Percentiles rank a stretch among this genome's conserved stretches.
Evolutionary conservation across 2,888 invertebrate species (phyloP).

Genomic region (Bombyx huttoni): DNA sequence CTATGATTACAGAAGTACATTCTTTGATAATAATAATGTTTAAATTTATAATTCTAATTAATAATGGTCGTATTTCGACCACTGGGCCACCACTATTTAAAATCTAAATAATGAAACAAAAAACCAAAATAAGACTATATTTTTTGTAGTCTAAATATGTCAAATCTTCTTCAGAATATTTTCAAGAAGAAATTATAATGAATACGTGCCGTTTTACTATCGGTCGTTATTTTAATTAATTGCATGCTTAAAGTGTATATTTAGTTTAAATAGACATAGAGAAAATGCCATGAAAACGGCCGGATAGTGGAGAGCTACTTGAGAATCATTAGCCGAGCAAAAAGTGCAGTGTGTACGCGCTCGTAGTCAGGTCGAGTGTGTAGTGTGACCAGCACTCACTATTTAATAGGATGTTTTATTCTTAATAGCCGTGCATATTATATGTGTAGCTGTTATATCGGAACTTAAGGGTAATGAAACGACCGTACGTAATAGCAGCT

Average conservation of each 20-base stretch:
- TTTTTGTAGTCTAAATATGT: too few species aligned
- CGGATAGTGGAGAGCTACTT: constrained; percentile 4
- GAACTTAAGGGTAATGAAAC: too few species aligned
- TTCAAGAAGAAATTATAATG: background rate
- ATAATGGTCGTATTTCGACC: too few species aligned
- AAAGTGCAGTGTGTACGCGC: constrained; percentile 22
- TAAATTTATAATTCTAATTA: too few species aligned
- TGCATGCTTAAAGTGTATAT: background rate
- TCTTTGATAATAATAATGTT: too few species aligned
- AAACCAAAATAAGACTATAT: too few species aligned
- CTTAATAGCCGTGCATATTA: too few species aligned
- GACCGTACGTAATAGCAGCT: too few species aligned
- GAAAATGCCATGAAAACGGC: background rate
- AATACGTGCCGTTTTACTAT: background rate
- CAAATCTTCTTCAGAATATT: background rate
- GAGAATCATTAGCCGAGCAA: constrained; percentile 26
- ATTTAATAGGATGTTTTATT: background rate
- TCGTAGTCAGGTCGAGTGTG: constrained; percentile 16
- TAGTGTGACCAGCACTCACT: constrained; percentile 3
- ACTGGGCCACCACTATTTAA: too few species aligned
- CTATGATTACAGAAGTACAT: too few species aligned
- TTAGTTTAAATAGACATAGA: background rate
- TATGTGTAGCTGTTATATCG: too few species aligned
- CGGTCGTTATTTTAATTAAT: background rate
- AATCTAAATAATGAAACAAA: too few species aligned